Base-by-base conservation (phyloP, 2,113 vertebrate species). In the Alaudala cheleensis region DNA sequence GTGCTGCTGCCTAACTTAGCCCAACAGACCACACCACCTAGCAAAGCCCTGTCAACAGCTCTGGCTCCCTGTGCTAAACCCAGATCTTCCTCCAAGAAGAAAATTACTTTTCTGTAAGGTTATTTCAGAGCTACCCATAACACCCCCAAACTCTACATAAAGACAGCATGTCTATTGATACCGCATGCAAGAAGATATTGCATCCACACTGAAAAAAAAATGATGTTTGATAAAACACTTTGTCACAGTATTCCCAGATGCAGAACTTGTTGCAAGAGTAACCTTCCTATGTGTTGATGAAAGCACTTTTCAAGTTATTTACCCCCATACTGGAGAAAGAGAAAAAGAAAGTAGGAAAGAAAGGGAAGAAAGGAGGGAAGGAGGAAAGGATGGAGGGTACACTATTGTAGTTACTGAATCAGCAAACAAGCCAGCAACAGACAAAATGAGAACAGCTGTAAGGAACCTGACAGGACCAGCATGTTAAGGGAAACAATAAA, bases 191-290 rank as follows among this genome's bases (percentile, higher is more conserved):
- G 90, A 90, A 77, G 47, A 80, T 29, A 78, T 10, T 47, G 42
- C 14, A 84, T 83, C 77, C 50, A 56, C 74, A 82, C 49, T 57
- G 54, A 45, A 92, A 92, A 96, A 96, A 96, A 95, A 94, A 91
- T 6, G 6, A 70, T 40, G 81, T 90, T 94, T 93, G 88, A 93
- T 95, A 81, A 42, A 93, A 93, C 61, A 77, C 69, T 95, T 96
- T 90, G 86, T 92, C 86, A 89, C 88, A 45, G 92, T 91, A 86
- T 76, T 74, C 57, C 61, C 58, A 80, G 82, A 91, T 86, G 92
- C 90, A 96, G 85, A 96, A 66, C 77, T 93, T 80, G 83, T 93
- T 97, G 95, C 77, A 91, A 54, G 33, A 26, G 65, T 82, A 90
- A 82, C 49, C 28, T 86, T 93, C 93, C 93, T 71, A 70, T 31